Percentiles rank a stretch among this genome's conserved stretches.
Conservation (phyloP, 2,888 invertebrate species). For the Colletes collaris region DNA sequence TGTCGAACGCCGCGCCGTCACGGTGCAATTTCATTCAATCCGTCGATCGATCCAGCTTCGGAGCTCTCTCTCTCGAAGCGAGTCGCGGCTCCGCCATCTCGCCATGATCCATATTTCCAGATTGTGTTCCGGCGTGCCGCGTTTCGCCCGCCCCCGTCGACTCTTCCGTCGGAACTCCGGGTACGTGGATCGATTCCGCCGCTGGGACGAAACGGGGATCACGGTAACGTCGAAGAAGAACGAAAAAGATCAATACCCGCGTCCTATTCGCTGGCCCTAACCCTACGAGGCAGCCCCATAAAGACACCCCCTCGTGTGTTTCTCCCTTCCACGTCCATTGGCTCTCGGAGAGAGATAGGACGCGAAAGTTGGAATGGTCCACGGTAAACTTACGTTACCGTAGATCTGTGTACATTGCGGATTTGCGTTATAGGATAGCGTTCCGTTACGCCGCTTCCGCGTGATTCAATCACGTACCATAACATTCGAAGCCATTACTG, state of each 20-base stretch:
- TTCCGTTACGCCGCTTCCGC: background rate
- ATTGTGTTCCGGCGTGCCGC: slow-evolving; percentile 46
- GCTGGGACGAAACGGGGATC: too few relatives aligned
- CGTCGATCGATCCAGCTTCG: slow-evolving; percentile 28
- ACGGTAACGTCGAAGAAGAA: slow-evolving; percentile 29
- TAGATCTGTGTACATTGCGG: slow-evolving; percentile 35
- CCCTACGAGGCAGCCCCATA: slow-evolving; percentile 41
- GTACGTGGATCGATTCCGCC: slow-evolving; percentile 32
- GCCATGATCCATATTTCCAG: slow-evolving; percentile 55
- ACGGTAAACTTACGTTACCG: slow-evolving; percentile 24
- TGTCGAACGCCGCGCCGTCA: background rate
- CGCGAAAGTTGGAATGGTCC: background rate
- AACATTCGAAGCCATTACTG: slow-evolving; percentile 31
- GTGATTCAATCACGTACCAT: slow-evolving; percentile 29
- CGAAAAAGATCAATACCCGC: slow-evolving; percentile 58
- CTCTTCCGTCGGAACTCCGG: slow-evolving; percentile 21
- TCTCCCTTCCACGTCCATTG: background rate
- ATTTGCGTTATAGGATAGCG: slow-evolving; percentile 22
- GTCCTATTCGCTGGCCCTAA: slow-evolving; percentile 51
- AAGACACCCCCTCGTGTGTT: background rate
- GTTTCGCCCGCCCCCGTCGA: slow-evolving; percentile 6
- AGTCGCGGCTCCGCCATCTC: slow-evolving; percentile 31
- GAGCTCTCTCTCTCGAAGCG: background rate
- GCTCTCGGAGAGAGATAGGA: background rate
- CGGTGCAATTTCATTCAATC: slow-evolving; percentile 46